Evolutionary conservation across 2,888 invertebrate genomes (phyloP), one percentile per base, ranked within the genome.

Genomic region (Abrostola triplasia): DNA sequence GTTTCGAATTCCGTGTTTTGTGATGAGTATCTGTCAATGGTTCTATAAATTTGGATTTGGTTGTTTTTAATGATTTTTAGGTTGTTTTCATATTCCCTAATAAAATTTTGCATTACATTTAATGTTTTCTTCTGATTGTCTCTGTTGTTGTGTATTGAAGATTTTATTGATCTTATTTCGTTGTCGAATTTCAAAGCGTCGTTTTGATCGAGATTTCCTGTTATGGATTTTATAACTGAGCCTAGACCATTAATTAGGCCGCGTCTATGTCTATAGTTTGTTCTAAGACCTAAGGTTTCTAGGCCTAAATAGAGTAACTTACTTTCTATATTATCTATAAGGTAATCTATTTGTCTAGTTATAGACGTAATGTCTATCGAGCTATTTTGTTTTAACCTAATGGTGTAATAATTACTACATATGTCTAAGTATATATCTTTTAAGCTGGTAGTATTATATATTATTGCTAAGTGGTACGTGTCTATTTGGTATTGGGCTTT

Each of bases 381-480:
- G 0, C 47, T 40, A 40, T 60, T 70, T 35, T 67, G 47, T 49
- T 63, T 71, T n/a, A 67, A 9, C 36, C 54, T 67, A 0, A 73
- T 36, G 0, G 73, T 73, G 35, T 67, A 73, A 47, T 51, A 73
- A 1, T 75, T 68, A 1, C 67, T 75, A 38, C 69, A 67, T n/a
- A 74, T 63, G 5, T 69, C 67, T 75, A 42, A 67, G 64, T 8
- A 74, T 61, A 8, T 69, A 9, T 77, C 67, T 40, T 24, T 52
- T 42, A 77, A n/a, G 13, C 58, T 58, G 4, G 76, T 61, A 5
- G 65, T 73, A 1, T 77, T 80, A 35, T 76, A 79, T 1, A 73
- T 8, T 6, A 64, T 52, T 44, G 49, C 61, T 36, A 73, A 10
- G 47, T 77, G 55, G 10, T 77, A 69, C 0, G 71, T 69, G 0